Evolutionary conservation across 2,888 invertebrate genomes (phyloP), one percentile per base, ranked within the genome.

Genomic region (Erebia aethiops): DNA sequence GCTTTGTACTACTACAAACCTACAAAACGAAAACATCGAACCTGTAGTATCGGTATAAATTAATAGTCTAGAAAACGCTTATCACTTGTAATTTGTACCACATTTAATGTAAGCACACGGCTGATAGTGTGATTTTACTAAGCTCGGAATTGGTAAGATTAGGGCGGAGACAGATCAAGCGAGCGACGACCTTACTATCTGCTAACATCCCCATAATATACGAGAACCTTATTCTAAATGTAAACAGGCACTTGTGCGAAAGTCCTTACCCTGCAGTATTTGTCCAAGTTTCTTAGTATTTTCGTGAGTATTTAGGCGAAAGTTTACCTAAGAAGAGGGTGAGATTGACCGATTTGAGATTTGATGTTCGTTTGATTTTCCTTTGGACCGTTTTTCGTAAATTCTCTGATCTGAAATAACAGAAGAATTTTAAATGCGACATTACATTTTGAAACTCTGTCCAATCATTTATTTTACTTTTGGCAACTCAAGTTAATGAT

Each of bases 61-160:
- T n/a, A n/a, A n/a, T n/a, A n/a, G 35, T 35, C 7, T 35, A 1
- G 7, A 35, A 35, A 35, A 2, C 35, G 7, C 35, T 63, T 21
- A 58, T 11, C 41, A 57, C 56, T 77, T 61, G 8, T 76, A 5
- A n/a, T 74, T 81, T 81, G 67, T 0, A 76, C 82, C 84, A 74
- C 67, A 69, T 72, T 79, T 82, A 80, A 82, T 81, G 82, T 82
- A 81, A 83, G 83, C 83, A 86, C 87, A 85, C 82, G 80, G 81
- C 79, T 79, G 87, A 88, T 87, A 89, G 89, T 89, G 85, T 84
- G 86, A 87, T 87, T 85, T 85, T 81, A 84, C 82, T 81, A 82
- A 83, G 84, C 83, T 81, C 80, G 77, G 83, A 84, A 87, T 85
- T 82, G 82, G 81, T 80, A 78, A 84, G 86, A 90, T 88, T 89